phyloP scores from a whole-genome alignment of 1,140 invertebrate species.

The Cataglyphis hispanica region DNA sequence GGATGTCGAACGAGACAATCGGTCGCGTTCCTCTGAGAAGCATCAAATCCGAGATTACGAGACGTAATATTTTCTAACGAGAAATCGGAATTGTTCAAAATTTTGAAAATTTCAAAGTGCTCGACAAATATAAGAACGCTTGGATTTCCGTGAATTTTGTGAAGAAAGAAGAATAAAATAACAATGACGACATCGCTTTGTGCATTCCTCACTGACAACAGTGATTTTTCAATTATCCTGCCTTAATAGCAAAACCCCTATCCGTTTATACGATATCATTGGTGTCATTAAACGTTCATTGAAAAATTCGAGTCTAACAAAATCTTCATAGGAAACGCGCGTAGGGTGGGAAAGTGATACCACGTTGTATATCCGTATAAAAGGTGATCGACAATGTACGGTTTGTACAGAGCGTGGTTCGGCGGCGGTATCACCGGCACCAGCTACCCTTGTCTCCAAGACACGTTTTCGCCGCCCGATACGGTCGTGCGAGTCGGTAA shows the following conservation, averaged over 20 bases:
- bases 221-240: background rate
- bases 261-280: background rate
- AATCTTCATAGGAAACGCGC: background rate
- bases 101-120: no score
- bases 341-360: background rate
- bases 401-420: slow-evolving; percentile 90
- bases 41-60: background rate
- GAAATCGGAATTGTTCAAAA: background rate
- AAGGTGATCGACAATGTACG: slow-evolving; percentile 79
- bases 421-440: slow-evolving; percentile 78
- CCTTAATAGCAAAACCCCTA: background rate
- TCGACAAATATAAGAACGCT: background rate
- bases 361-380: background rate
- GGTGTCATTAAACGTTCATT: background rate
- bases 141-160: background rate
- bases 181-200: background rate
- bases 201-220: background rate
- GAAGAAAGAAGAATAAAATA: background rate
- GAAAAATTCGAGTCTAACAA: background rate
- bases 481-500: slow-evolving; percentile 89
- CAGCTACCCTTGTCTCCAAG: slow-evolving; percentile 79
- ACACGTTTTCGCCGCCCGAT: slow-evolving; percentile 87
- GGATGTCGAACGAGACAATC: background rate
- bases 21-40: background rate
- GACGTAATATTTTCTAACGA: background rate